Evolutionary conservation across 2,888 invertebrate genomes (phyloP), one percentile per base, ranked within the genome.

Genomic region (Amblyteles armatorius): DNA sequence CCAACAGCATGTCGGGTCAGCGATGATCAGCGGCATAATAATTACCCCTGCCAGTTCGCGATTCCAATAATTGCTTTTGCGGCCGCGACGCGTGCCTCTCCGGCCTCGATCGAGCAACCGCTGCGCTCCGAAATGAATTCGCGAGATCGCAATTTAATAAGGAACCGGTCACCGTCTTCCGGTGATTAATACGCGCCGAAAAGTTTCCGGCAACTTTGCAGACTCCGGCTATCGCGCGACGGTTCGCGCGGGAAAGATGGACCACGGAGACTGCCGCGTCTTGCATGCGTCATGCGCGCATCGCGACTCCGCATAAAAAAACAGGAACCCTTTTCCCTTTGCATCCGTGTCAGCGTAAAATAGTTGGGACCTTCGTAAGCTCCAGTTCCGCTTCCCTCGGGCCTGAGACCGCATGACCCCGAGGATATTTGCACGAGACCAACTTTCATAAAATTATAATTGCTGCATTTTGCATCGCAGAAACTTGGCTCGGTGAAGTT

Each of bases 181-280:
- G 91, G 91, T 92, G 91, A 92, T 93, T 93, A 93, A 93, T 93
- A 93, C 92, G 89, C 89, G 89, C 90, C 90, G 91, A 92, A 92
- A 92, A 92, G 91, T 93, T 92, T 88, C 90, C 88, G 89, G 86
- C 88, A 92, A 93, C 92, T 93, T 93, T 89, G 90, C 91, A 91
- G 91, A 92, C 91, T 91, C 90, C 29, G 29, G 13, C 16, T 91
- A 89, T 91, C 89, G 85, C 19, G 55, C 52, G 22, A 29, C 19
- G 52, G 40, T 57, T 68, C 26, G 36, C 26, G 26, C 13, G 16
- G 29, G 29, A 29, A 57, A 19, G 55, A 22, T 22, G 36, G 67
- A 36, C 26, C 19, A 60, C 50, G 60, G 36, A 22, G 13, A 72
- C 19, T 13, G 77, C 87, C 86, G 90, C 91, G 91, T 92, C 91